phyloP scores from a whole-genome alignment of 2,888 invertebrate species.

The Dryobota labecula region DNA sequence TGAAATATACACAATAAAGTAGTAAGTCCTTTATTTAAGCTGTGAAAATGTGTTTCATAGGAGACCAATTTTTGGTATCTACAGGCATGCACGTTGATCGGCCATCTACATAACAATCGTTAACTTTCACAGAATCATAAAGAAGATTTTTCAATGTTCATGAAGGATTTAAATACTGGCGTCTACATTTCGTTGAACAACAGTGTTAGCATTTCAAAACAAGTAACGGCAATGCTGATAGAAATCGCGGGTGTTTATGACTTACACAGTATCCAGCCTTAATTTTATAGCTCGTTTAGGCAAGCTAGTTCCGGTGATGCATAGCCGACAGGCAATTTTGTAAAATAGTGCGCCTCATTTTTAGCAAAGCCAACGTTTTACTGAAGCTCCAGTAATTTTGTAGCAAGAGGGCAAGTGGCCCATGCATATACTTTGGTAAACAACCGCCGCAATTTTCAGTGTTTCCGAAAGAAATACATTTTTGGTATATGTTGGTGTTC shows the following conservation, averaged over 20 bases:
- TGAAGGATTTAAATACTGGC: not conserved
- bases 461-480: conserved; percentile 24
- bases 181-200: not conserved
- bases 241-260: conserved; percentile 15
- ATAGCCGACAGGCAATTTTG: conserved; percentile 64
- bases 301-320: conserved; percentile 63
- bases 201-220: not conserved
- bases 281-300: conserved; percentile 65
- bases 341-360: conserved; percentile 65
- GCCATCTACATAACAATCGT: not conserved
- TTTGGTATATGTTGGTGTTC: not conserved
- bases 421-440: conserved; percentile 48
- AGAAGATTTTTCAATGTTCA: not conserved
- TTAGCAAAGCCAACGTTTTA: conserved; percentile 48
- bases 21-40: not conserved
- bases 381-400: conserved; percentile 34
- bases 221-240: not conserved
- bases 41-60: not conserved
- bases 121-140: not conserved
- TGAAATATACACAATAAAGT: not conserved
- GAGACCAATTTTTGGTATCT: not conserved
- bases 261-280: conserved; percentile 29
- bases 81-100: not conserved
- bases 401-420: conserved; percentile 33
- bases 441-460: conserved; percentile 31